Base-by-base conservation (phyloP, 2,888 invertebrate genomes). In the Ctenicera cuprea region DNA sequence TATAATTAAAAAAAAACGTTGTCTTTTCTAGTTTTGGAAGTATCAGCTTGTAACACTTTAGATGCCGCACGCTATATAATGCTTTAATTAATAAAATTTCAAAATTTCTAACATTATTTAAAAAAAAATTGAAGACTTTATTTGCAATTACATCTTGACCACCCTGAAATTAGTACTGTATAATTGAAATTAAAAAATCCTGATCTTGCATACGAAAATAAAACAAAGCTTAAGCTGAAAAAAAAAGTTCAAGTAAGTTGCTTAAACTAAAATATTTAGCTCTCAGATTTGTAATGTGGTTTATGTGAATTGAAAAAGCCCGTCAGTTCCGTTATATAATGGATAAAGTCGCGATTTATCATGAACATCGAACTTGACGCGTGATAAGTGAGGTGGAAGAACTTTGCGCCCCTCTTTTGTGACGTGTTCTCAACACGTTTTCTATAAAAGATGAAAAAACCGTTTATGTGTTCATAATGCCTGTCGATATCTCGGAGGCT, bases 301-400 rank as follows among this genome's bases (percentile, higher is more conserved):
- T 48, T 48, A 11, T 18, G 48, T 18, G 48, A 20, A 48, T 48
- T 48, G 16, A 48, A 48, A 48, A 48, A 20, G 9, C 52, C 26
- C 54, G n/a, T 26, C 30, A 54, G 54, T 54, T 54, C 54, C 54
- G 30, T 54, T 54, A 30, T 54, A 30, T 54, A 54, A 54, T 54
- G 54, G 54, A 54, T 54, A 22, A 54, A 54, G 54, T 54, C 54
- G 26, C 54, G 54, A 54, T 54, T 54, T 54, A 54, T 54, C 54
- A 54, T 54, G 54, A 54, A 54, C 54, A 54, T 54, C 54, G 54
- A 54, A 54, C 54, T 54, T 54, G 54, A 54, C 30, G 54, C 7
- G 30, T 30, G 30, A 26, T 54, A 54, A 54, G 54, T 54, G 30
- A 54, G 30, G 54, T 54, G 54, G 54, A 54, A 54, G 54, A 7